Evolutionary conservation across 2,888 invertebrate genomes (phyloP), one percentile per base, ranked within the genome.

Genomic region (Watsonalla binaria): DNA sequence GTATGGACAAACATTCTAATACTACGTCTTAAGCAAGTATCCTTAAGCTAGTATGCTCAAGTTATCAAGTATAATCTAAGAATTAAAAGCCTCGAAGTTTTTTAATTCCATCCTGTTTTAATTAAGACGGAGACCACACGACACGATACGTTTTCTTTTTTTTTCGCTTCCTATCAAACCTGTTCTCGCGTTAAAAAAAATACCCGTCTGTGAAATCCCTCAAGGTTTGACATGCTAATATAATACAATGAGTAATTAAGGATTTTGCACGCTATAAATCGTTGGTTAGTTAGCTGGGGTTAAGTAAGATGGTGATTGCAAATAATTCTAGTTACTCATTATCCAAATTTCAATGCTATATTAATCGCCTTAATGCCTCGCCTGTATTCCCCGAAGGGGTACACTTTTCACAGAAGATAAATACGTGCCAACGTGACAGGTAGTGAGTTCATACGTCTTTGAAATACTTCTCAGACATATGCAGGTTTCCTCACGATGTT

Each of bases 141-240:
- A 59, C 34, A 61, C 62, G 57, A 11, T 37, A 6, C 37, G 8
- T 37, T 37, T 37, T 42, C 48, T 55, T 55, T 68, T 75, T 81
- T 82, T 78, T 74, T 77, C 78, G 70, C 73, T 77, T 80, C 84
- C 78, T 77, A 53, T 57, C 55, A 65, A 79, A 85, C 86, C 76
- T 65, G 84, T 84, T 80, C 58, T 59, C 57, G 51, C 51, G 59
- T 60, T 60, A 56, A 56, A 51, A 53, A 59, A 58, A 11, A 47
- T n/a, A n/a, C 50, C 46, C 49, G 54, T 53, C 56, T 61, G 56
- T 53, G 51, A 61, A 63, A 56, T 57, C 61, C 57, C 51, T 56
- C 52, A 58, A 63, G 51, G 54, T 52, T 61, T 53, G 46, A 51
- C 15, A 13, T 52, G 49, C 56, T 46, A 45, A 53, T 51, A 42